Evolutionary conservation across 2,113 vertebrate species (phyloP).

Genomic region (Raja brachyura): DNA sequence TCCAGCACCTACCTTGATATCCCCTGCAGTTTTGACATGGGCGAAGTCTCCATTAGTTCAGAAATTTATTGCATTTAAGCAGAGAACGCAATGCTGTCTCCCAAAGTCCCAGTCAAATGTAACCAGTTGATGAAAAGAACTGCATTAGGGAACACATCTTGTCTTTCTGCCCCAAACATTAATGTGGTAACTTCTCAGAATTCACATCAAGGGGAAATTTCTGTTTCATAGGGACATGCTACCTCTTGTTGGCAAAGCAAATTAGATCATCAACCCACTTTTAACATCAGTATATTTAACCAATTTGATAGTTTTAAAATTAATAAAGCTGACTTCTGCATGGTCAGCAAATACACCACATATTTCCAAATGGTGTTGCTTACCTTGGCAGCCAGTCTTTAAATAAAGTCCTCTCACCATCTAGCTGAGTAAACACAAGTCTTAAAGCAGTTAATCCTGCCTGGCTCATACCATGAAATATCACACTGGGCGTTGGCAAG

Average conservation of each 20-base stretch:
- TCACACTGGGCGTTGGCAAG: slow-evolving; percentile 17
- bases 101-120: not conserved
- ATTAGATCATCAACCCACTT: not conserved
- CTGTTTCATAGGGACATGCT: not conserved
- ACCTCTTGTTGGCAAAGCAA: not conserved
- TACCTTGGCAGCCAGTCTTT: slow-evolving; percentile 4
- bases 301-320: slow-evolving; percentile 5
- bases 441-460: slow-evolving; percentile 26
- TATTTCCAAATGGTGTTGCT: slow-evolving; percentile 4
- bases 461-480: not conserved
- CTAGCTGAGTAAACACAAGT: slow-evolving; percentile 1
- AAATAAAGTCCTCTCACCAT: slow-evolving; percentile 6
- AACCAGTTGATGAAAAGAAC: not conserved
- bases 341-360: not conserved
- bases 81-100: not conserved
- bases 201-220: not conserved
- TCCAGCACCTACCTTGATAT: not conserved
- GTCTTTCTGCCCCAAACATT: not conserved
- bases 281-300: not conserved
- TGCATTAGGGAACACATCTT: not conserved
- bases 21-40: not conserved
- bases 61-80: not conserved
- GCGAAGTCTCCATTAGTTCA: not conserved
- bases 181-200: not conserved
- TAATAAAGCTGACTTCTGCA: not conserved